Percentiles rank a stretch among this genome's conserved stretches.
Evolutionary conservation across 2,113 vertebrate species (phyloP).

Genomic region (Asarcornis scutulata): DNA sequence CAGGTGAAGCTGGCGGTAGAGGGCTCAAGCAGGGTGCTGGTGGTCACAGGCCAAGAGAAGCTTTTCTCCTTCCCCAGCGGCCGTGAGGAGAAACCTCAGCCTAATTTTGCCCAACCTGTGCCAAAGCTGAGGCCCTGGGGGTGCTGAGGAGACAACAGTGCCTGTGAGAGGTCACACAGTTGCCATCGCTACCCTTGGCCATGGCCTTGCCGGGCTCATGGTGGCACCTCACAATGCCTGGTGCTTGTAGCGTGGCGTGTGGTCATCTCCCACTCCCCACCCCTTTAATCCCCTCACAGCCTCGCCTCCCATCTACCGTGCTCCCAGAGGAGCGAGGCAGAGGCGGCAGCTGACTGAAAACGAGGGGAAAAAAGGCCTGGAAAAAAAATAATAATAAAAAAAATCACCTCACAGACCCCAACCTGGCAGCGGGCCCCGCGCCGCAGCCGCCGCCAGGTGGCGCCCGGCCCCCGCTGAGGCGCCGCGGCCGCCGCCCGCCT

Average conservation of each 20-base stretch:
- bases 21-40: neutral
- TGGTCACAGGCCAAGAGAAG: too few species aligned
- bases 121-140: rapidly evolving
- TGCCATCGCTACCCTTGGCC: too few species aligned
- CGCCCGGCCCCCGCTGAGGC: constrained; percentile 19
- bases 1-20: rapidly evolving
- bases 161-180: neutral
- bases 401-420: too few species aligned
- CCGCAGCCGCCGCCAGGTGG: constrained; percentile 74
- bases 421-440: neutral
- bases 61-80: neutral
- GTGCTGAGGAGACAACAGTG: neutral
- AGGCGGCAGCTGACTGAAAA: too few species aligned
- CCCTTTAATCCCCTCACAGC: too few species aligned
- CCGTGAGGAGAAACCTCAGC: rapidly evolving
- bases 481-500: neutral
- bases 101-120: rapidly evolving
- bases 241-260: too few species aligned
- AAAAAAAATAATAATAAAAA: neutral
- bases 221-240: neutral
- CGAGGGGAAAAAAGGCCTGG: too few species aligned
- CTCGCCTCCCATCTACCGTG: too few species aligned
- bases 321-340: neutral
- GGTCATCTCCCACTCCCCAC: too few species aligned
- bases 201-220: too few species aligned